A percentile compares a stretch with the other conserved stretches of the same genome.
Conservation (phyloP, 2,888 invertebrate genomes). For the Amblyteles armatorius region DNA sequence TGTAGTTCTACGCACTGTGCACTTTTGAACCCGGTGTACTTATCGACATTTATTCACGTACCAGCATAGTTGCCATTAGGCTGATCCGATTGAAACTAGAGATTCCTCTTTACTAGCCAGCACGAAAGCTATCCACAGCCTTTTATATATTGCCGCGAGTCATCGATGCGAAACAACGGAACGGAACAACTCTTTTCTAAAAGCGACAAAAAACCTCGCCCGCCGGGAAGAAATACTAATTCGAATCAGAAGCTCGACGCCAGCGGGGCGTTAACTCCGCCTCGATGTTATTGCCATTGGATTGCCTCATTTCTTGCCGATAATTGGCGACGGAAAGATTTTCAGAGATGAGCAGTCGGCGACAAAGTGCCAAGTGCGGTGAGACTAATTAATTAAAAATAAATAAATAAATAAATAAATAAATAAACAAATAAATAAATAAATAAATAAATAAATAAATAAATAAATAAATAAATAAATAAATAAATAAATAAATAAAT, state of each 20-base stretch:
- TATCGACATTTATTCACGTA: slow-evolving; percentile 73
- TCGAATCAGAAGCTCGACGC: slow-evolving; percentile 74
- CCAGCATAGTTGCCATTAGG: slow-evolving; percentile 79
- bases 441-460: too few species aligned
- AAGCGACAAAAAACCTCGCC: slow-evolving; percentile 79
- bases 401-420: too few species aligned
- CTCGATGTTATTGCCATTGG: slow-evolving; percentile 18
- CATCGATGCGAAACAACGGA: slow-evolving; percentile 82
- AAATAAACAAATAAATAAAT: too few species aligned
- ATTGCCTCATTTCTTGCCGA: neutral
- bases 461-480: too few species aligned
- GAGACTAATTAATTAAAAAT: too few species aligned
- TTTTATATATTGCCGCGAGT: slow-evolving; percentile 80
- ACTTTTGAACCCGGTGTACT: neutral
- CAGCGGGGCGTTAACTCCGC: slow-evolving; percentile 69
- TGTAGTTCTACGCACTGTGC: neutral
- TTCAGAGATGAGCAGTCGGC: slow-evolving; percentile 1
- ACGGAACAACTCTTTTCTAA: slow-evolving; percentile 81
- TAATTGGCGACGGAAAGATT: neutral
- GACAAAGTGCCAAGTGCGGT: neutral
- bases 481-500: too few species aligned
- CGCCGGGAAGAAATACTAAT: slow-evolving; percentile 76
- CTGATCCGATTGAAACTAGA: slow-evolving; percentile 75
- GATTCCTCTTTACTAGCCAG: slow-evolving; percentile 80
- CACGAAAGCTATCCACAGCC: slow-evolving; percentile 72